Conservation (phyloP, 2,113 vertebrate species). For the Balaeniceps rex region DNA sequence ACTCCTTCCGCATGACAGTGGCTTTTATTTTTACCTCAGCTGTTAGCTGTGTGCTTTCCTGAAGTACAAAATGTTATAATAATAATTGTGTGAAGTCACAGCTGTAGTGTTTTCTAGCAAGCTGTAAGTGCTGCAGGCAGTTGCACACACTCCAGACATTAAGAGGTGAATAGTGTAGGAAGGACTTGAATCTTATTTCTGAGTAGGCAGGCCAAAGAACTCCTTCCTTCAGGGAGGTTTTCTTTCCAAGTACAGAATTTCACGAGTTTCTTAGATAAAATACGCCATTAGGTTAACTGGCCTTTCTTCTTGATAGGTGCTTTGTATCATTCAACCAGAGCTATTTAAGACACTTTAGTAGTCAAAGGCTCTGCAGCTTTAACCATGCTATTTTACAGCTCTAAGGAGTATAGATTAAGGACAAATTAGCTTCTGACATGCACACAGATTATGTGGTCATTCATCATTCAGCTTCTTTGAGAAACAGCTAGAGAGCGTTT, state of each 20-base stretch:
- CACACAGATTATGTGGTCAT: not conserved
- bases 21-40: not conserved
- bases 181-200: not conserved
- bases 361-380: not conserved
- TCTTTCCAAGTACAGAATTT: not conserved
- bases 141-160: not conserved
- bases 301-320: not conserved
- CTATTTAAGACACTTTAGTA: not conserved
- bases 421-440: not conserved
- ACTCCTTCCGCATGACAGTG: not conserved
- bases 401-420: not conserved
- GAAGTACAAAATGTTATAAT: not conserved
- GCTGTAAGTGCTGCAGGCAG: not conserved
- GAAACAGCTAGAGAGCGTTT: not conserved
- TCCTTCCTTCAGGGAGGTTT: not conserved
- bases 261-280: not conserved
- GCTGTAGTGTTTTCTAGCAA: not conserved
- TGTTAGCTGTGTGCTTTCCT: not conserved
- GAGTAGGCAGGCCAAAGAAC: not conserved
- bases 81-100: not conserved
- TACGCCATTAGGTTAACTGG: not conserved
- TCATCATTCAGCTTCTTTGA: not conserved
- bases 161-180: not conserved
- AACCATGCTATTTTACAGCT: not conserved
- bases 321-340: not conserved